Evolutionary conservation across 2,113 vertebrate species (phyloP), one percentile per base, ranked within the genome.

Genomic region (Plectropomus leopardus): DNA sequence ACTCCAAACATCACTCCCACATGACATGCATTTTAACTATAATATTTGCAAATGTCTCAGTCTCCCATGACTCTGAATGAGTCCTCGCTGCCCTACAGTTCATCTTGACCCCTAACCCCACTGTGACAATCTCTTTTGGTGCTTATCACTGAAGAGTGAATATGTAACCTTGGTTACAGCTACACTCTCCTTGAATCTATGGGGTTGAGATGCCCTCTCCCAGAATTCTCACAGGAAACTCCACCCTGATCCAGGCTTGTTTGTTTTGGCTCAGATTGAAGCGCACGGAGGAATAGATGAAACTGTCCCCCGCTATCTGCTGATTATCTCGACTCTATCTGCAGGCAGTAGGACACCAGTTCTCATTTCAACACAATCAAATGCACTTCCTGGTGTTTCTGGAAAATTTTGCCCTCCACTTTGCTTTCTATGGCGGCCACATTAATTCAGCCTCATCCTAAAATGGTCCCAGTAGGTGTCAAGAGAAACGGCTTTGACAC

Each of bases 171-270:
- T 85, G 88, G 83, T 64, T 76, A 91, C 80, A 48, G 82, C 70
- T 40, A 51, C 21, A 15, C 42, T 84, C 79, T 75, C 77, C 30
- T 76, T 67, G 69, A 86, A 70, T 69, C 63, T 64, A 28, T 40
- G 34, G 50, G 60, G 60, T 78, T 74, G 79, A 81, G 78, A 82
- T 83, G 87, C 82, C 80, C 86, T 90, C 92, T 89, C 86, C 74
- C 78, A 91, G 80, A 78, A 88, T 85, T 82, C 63, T 30, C 65
- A 34, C 89, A 93, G 93, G 92, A 95, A 93, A 90, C 92, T 86
- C 88, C 93, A 92, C 93, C 93, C 85, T 89, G 72, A 88, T 80
- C 85, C 76, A 19, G 67, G 71, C 65, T 44, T 93, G 89, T 89
- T 94, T 92, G 72, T 86, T 89, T 91, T 84, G 85, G 88, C 88